phyloP scores from a whole-genome alignment of 2,888 invertebrate species.

The Hirtodrosophila confusa region DNA sequence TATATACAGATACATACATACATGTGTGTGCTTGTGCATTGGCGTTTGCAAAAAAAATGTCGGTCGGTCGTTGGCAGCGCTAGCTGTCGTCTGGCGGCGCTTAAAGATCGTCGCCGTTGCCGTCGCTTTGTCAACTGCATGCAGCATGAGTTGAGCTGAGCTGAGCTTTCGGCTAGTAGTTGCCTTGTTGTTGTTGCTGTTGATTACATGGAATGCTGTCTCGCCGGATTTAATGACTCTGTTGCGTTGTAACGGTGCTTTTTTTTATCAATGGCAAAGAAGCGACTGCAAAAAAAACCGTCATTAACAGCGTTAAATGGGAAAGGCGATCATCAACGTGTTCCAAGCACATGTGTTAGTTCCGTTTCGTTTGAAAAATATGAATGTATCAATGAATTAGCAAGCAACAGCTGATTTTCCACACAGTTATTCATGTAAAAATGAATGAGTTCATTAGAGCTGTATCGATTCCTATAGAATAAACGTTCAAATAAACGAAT shows the following conservation, averaged over 20 bases:
- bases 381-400: slow-evolving; percentile 34
- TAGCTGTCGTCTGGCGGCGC: slow-evolving; percentile 41
- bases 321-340: slow-evolving; percentile 24
- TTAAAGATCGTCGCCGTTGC: slow-evolving; percentile 56
- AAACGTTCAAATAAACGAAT: no score
- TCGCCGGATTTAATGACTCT: slow-evolving; percentile 81
- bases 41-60: slow-evolving; percentile 61
- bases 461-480: no score
- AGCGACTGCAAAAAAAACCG: slow-evolving; percentile 15
- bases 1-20: no score
- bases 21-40: slow-evolving; percentile 14
- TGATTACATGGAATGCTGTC: slow-evolving; percentile 77
- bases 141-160: slow-evolving; percentile 29
- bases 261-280: slow-evolving; percentile 67
- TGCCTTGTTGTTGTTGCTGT: slow-evolving; percentile 31
- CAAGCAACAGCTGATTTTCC: slow-evolving; percentile 34
- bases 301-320: slow-evolving; percentile 33
- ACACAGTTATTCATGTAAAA: neutral
- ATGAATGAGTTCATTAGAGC: no score
- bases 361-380: slow-evolving; percentile 49
- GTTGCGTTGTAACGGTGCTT: slow-evolving; percentile 71
- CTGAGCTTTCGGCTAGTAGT: slow-evolving; percentile 48
- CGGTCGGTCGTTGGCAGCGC: slow-evolving; percentile 70
- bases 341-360: slow-evolving; percentile 33
- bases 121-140: slow-evolving; percentile 59